A percentile compares a stretch with the other conserved stretches of the same genome.
Evolutionary conservation across 2,888 invertebrate species (phyloP).

Genomic region (Vanessa cardui): DNA sequence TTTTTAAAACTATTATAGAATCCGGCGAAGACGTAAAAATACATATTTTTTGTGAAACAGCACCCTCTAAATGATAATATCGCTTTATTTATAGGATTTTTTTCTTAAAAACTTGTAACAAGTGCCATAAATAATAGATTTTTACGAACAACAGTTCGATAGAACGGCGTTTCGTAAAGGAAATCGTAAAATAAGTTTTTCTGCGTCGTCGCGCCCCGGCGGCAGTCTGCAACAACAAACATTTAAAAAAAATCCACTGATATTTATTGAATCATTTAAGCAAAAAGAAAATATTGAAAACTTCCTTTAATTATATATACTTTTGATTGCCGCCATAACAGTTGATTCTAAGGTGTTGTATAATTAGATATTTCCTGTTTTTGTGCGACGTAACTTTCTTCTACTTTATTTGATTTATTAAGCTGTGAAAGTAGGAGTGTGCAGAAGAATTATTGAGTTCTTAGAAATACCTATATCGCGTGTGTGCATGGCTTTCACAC

Average conservation of each 20-base stretch:
- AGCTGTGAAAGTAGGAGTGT: no score
- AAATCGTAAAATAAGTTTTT: constrained; percentile 81
- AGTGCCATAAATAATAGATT: constrained; percentile 75
- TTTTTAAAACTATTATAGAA: not conserved
- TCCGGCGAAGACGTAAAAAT: not conserved
- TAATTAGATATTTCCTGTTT: no score
- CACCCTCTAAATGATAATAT: constrained; percentile 43
- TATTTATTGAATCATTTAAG: constrained; percentile 7
- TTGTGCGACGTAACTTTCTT: not conserved
- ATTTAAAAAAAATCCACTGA: constrained; percentile 27
- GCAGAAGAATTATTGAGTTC: no score
- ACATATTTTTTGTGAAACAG: constrained; percentile 21
- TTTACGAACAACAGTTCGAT: constrained; percentile 67
- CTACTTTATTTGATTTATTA: not conserved
- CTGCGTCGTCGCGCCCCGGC: constrained; percentile 59
- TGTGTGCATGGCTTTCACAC: no score
- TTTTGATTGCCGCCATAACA: no score
- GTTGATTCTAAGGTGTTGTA: no score
- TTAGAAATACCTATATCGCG: no score
- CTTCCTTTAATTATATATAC: no score
- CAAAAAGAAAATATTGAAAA: not conserved
- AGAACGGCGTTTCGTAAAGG: constrained; percentile 64
- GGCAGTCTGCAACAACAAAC: constrained; percentile 48
- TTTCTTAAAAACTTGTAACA: constrained; percentile 59
- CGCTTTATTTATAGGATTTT: constrained; percentile 45